These are phyloP conservation scores for Otus sunia DNA, from an alignment of 2,113 vertebrate genomes.

Conservation along the genomic window DNA sequence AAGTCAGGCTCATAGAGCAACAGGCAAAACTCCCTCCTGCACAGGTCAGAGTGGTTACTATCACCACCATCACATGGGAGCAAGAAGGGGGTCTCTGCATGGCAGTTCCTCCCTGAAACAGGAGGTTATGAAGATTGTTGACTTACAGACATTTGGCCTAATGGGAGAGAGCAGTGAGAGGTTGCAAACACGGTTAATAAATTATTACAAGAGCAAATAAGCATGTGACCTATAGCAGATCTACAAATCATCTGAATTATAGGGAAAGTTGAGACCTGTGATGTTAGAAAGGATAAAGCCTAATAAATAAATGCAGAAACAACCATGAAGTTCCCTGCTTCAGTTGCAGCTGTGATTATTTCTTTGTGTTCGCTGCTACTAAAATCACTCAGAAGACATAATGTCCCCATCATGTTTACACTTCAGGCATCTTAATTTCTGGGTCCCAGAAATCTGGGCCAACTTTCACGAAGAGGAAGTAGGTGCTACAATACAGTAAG, in stretches of 20 bases:
- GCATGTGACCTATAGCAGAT: not conserved
- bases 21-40: not conserved
- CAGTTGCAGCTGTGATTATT: not conserved
- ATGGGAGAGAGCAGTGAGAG: not conserved
- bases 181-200: not conserved
- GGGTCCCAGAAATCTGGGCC: not conserved
- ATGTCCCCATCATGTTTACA: not conserved
- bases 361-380: not conserved
- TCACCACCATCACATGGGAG: not conserved
- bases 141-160: not conserved
- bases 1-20: not conserved
- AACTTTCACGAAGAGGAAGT: not conserved
- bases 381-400: not conserved
- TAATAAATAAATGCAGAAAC: not conserved
- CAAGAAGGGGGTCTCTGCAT: not conserved
- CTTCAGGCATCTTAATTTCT: not conserved
- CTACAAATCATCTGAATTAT: not conserved
- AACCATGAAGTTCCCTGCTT: not conserved
- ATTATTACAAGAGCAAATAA: not conserved
- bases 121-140: not conserved
- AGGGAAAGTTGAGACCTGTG: not conserved
- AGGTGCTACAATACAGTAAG: not conserved
- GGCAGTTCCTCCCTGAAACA: not conserved
- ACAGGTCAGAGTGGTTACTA: no score
- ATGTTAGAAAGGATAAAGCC: not conserved